phyloP scores from a whole-genome alignment of 1,140 invertebrate genomes.

The Bombyx mandarina region DNA sequence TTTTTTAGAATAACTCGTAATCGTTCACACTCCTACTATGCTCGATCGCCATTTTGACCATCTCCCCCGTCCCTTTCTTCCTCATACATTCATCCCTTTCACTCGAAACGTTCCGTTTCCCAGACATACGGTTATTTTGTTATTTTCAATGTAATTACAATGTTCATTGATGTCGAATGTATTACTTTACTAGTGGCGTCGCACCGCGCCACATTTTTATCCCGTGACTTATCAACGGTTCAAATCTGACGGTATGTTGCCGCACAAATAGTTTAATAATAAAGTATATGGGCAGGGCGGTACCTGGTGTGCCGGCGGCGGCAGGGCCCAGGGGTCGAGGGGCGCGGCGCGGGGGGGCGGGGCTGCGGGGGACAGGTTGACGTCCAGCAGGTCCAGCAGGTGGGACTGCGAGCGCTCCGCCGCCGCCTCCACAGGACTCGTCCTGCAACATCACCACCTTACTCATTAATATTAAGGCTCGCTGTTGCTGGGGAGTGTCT shows the following conservation, averaged over 20 bases:
- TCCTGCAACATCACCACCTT: not conserved
- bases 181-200: not conserved
- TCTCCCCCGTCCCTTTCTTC: too few relatives aligned
- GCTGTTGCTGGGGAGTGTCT: not conserved
- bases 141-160: too few relatives aligned
- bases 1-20: too few relatives aligned
- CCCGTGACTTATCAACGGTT: too few relatives aligned
- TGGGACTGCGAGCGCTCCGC: constrained; percentile 72
- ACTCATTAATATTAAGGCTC: not conserved
- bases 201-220: too few relatives aligned
- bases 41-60: too few relatives aligned
- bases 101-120: too few relatives aligned
- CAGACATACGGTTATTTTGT: too few relatives aligned
- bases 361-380: constrained; percentile 77
- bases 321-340: constrained; percentile 78
- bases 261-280: not conserved
- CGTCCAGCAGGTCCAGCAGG: constrained; percentile 86
- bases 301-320: constrained; percentile 27
- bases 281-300: too few relatives aligned
- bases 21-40: too few relatives aligned
- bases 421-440: constrained; percentile 28
- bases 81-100: too few relatives aligned
- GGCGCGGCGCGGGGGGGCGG: constrained; percentile 51
- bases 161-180: not conserved
- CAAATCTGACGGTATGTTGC: too few relatives aligned